Conservation (phyloP, 2,113 vertebrate species). For the Gymnocephalus cernua region DNA sequence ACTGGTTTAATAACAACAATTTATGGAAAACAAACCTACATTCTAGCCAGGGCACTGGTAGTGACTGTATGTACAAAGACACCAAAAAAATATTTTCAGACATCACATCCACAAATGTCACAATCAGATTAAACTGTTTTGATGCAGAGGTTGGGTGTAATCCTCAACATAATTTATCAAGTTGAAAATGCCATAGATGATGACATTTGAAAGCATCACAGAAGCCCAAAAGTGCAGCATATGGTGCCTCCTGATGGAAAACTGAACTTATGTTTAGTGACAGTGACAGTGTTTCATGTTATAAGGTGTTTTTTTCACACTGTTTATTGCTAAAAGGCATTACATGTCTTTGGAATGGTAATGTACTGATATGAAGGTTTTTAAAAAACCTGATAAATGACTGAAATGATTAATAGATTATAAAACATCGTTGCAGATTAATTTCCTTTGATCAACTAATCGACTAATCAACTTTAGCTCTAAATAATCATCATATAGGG, state of each 20-base stretch:
- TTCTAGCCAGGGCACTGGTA: neutral
- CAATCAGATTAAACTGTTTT: conserved; percentile 36
- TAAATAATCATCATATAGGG: neutral
- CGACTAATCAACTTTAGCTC: neutral
- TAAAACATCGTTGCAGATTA: no score
- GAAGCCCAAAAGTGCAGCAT: neutral
- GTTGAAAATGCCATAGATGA: conserved; percentile 21
- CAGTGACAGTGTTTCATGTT: neutral
- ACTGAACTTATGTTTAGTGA: neutral
- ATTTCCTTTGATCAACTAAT: no score
- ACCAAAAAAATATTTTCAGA: neutral
- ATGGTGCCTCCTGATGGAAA: neutral
- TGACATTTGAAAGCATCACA: neutral
- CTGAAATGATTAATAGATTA: neutral
- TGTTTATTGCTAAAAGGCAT: neutral
- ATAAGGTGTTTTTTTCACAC: neutral
- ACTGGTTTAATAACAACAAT: accelerated
- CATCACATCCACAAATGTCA: conserved; percentile 15
- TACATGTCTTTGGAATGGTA: neutral
- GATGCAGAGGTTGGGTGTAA: conserved; percentile 36
- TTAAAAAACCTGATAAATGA: neutral
- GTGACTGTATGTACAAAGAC: neutral
- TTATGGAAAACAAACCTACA: neutral
- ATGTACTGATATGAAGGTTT: neutral
- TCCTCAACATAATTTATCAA: conserved; percentile 21